A percentile compares a stretch with the other conserved stretches of the same genome.
These are phyloP conservation scores for cat (Felis catus) DNA, from an alignment of 2,113 vertebrate species.

Conservation along the genomic window DNA sequence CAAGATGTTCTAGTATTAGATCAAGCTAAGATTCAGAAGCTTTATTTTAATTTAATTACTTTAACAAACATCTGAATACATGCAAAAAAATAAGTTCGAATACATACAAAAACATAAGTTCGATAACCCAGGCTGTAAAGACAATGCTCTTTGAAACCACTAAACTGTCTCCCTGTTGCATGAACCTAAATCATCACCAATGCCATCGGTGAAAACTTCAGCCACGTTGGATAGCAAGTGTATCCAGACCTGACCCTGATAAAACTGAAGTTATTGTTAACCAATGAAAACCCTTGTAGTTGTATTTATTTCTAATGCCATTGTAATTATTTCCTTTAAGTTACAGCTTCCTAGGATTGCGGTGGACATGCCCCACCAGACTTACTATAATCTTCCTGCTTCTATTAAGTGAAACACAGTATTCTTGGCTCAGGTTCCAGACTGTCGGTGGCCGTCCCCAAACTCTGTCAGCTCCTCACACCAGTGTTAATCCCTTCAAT, in stretches of 20 bases:
- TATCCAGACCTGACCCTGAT: neutral
- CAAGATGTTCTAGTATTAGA: neutral
- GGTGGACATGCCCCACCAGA: rapidly evolving
- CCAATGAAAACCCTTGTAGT: neutral
- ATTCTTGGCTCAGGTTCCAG: rapidly evolving
- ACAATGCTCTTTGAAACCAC: neutral
- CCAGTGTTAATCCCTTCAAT: neutral
- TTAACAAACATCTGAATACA: neutral
- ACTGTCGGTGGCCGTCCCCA: neutral
- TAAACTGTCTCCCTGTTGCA: neutral
- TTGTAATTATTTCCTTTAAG: neutral
- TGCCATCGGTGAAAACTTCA: neutral
- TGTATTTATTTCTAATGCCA: too few species aligned
- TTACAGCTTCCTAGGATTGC: neutral
- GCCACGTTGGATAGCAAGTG: neutral
- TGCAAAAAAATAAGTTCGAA: neutral
- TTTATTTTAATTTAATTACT: neutral
- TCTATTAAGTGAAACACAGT: rapidly evolving
- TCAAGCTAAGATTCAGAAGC: neutral
- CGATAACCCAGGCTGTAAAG: neutral
- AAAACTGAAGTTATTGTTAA: neutral
- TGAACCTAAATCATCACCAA: neutral
- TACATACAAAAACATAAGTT: neutral
- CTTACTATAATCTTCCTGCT: rapidly evolving
- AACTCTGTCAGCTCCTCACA: neutral